phyloP scores from a whole-genome alignment of 2,888 invertebrate species.

The Gymnosoma rotundatum region DNA sequence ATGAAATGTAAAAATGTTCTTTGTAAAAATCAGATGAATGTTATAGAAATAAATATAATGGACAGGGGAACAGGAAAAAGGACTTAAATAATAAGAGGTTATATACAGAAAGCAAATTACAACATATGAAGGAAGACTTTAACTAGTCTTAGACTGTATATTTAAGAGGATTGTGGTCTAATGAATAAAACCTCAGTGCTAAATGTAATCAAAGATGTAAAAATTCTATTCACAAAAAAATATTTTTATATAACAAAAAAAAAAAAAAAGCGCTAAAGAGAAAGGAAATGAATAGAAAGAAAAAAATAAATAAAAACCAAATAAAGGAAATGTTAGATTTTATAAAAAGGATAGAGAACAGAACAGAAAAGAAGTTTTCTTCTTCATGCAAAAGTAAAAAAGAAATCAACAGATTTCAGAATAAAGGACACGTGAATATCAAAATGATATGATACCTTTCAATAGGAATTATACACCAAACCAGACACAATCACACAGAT shows the following conservation, averaged over 20 bases:
- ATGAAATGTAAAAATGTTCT: too few relatives aligned
- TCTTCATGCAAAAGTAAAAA: conserved; percentile 21
- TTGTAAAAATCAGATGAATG: conserved; percentile 21
- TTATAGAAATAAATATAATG: conserved; percentile 7
- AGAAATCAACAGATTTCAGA: conserved; percentile 59
- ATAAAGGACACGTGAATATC: conserved; percentile 38
- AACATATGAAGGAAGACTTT: conserved; percentile 34
- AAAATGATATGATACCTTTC: conserved; percentile 14
- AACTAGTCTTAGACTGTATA: conserved; percentile 66
- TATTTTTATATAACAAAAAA: background rate
- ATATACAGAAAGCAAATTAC: conserved; percentile 18
- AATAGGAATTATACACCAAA: background rate
- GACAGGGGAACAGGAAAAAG: background rate
- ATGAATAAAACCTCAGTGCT: conserved; percentile 74
- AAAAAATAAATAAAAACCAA: conserved; percentile 27
- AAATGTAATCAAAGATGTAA: conserved; percentile 3
- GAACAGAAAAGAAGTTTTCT: background rate
- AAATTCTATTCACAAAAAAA: conserved; percentile 24
- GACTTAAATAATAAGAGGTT: conserved; percentile 18
- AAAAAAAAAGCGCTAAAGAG: conserved; percentile 20
- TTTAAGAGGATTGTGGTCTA: conserved; percentile 75
- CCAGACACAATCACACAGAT: conserved; percentile 22
- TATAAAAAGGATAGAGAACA: background rate
- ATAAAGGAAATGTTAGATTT: conserved; percentile 47
- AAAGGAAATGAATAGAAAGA: conserved; percentile 51